These are phyloP conservation scores for Scatophagus argus DNA, from an alignment of 2,113 vertebrate species.

Conservation along the genomic window DNA sequence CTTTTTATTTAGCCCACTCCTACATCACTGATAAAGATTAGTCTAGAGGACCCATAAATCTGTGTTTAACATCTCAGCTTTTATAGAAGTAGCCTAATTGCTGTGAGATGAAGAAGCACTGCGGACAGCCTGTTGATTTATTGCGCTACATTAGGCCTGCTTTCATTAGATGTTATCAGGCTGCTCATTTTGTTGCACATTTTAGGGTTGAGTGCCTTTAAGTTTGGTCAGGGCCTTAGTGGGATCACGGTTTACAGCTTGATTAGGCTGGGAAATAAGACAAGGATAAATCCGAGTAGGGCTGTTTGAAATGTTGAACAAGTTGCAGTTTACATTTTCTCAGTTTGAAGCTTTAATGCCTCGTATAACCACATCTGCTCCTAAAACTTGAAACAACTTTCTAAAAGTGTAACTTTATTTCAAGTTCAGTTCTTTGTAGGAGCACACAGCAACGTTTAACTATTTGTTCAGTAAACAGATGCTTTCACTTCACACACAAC, in stretches of 20 bases:
- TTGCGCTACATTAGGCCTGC: conserved; percentile 49
- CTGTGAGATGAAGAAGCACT: conserved; percentile 35
- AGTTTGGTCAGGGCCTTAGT: conserved; percentile 6
- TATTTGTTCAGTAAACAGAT: neutral
- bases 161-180: conserved; percentile 71
- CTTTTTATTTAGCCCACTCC: conserved; percentile 47
- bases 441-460: neutral
- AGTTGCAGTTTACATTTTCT: neutral
- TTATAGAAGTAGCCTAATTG: conserved; percentile 47
- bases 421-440: neutral
- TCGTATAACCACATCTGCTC: neutral
- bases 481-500: neutral
- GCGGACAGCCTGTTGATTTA: conserved; percentile 65
- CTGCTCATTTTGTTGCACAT: conserved; percentile 59
- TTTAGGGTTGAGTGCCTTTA: conserved; percentile 49
- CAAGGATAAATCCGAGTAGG: neutral
- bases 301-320: neutral
- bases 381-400: neutral
- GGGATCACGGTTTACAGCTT: conserved; percentile 1
- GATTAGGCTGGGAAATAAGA: conserved; percentile 51
- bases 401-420: neutral
- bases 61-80: conserved; percentile 60
- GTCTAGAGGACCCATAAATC: conserved; percentile 45
- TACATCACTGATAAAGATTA: conserved; percentile 56
- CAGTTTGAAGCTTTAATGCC: neutral